Base-by-base conservation (phyloP, 2,113 vertebrate genomes). In the Melanerpes aurifrons region DNA sequence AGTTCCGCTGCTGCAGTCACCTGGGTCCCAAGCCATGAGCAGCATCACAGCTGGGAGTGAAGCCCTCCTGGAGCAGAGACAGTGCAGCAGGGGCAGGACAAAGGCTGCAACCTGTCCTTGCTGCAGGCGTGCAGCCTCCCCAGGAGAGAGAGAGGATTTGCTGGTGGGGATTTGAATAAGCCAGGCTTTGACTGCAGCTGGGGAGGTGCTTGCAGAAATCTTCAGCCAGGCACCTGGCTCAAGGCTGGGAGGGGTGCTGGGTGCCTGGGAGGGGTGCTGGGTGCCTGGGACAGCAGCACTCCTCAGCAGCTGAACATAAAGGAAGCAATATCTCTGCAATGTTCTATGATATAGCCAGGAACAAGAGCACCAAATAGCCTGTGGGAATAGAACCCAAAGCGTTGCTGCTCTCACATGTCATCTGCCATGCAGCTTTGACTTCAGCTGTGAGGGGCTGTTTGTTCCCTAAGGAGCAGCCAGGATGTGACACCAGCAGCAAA, bases 241-340 rank as follows among this genome's bases (percentile, higher is more conserved):
- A 81, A 89, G 66, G 15, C 74, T 87, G 43, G 61, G 53, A 91
- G 69, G 61, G 57, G 61, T 10, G 9, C 28, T 75, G 54, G 57
- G 61, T 9, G 9, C 28, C 74, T 87, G 43, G 61, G 53, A 91
- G 66, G 61, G 57, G 61, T 10, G 9, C 28, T 75, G 54, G 47
- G 21, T 78, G 11, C 6, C 64, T 81, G 71, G 71, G 59, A 80
- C 64, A 48, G 28, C 56, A 76, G 59, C 1, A 5, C 58, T 87
- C 58, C 74, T 89, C 84, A 81, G 75, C 69, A 94, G 81, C 47
- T 74, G 45, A 86, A 81, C 72, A 74, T 80, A 77, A 89, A 87
- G 63, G 76, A 91, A 91, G 48, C 7, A 6, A 68, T 82, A 80
- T 71, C 2, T 22, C 9, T 26, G 77, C 15, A 37, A 80, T 90